Base-by-base conservation (phyloP, 2,888 invertebrate genomes). In the Scaptomyza parva region DNA sequence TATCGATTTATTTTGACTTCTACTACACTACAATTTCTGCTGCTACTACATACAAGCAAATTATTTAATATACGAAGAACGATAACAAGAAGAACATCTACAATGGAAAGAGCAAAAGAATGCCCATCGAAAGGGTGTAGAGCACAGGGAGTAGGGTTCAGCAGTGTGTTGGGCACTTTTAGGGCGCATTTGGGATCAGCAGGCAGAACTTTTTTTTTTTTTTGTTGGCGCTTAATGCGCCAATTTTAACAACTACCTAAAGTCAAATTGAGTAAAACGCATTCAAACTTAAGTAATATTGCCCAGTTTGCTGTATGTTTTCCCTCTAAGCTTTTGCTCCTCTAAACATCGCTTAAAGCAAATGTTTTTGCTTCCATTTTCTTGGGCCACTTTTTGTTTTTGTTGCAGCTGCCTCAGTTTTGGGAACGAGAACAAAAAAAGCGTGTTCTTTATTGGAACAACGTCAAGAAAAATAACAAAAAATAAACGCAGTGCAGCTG, bases 1-100 rank as follows among this genome's bases (percentile, higher is more conserved):
- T 84, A 84, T 84, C 86, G 83, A 88, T 84, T 84, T 88, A 86
- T 86, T 88, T 84, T 88, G 88, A 86, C 86, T 84, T 87, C 72
- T 66, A 77, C 75, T 68, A 84, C 67, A 17, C 14, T 37, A 37
- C 37, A 8, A 14, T 14, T 14, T 8, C 33, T 33, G 6, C n/a
- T n/a, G n/a, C 33, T 35, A 76, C 75, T 65, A 84, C 70, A 70
- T 70, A 70, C 68, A 57, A 68, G 44, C 68, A 61, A 75, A 71
- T 83, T 82, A 84, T 82, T 86, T 80, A 82, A 86, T 86, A 82
- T 69, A 77, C 71, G 47, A 70, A 53, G 71, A 74, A 68, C 81
- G 78, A 84, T 84, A 84, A 74, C 65, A 74, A 70, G 61, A 64
- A 37, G 61, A 67, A 37, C 65, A 74, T 47, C 20, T 43, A 30